Percentiles rank a stretch among this genome's conserved stretches.
Conservation (phyloP, 2,797 vertebrate species). For the Balearica regulorum region DNA sequence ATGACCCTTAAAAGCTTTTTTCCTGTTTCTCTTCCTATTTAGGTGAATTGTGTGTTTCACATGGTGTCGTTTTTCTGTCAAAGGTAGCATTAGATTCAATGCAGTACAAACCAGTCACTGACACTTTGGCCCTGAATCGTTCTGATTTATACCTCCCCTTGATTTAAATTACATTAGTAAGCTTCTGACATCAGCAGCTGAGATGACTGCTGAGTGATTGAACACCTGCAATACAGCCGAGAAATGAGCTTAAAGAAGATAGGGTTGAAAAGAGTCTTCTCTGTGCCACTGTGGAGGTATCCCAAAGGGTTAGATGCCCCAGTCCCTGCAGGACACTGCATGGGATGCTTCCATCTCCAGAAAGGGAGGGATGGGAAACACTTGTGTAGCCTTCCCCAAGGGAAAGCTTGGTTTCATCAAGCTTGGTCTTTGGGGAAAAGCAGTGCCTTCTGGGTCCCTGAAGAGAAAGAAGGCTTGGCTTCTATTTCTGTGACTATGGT, state of each 20-base stretch:
- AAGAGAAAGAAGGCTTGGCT: neutral
- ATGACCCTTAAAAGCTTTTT: neutral
- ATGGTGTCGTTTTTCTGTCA: neutral
- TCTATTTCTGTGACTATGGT: neutral
- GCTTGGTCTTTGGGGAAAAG: neutral
- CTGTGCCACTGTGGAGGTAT: neutral
- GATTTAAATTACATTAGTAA: neutral
- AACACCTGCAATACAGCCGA: neutral
- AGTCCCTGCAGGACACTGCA: neutral
- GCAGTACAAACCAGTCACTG: neutral
- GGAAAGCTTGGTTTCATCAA: neutral
- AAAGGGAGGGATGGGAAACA: neutral
- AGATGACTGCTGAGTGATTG: neutral
- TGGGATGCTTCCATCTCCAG: accelerated
- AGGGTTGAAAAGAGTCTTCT: neutral
- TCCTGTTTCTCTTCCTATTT: neutral
- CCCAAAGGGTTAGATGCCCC: neutral
- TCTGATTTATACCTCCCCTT: constrained; percentile 1
- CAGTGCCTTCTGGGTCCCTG: neutral
- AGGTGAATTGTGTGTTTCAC: neutral
- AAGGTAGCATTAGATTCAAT: neutral
- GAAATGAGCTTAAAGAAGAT: neutral
- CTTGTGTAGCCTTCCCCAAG: neutral
- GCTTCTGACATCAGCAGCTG: neutral
- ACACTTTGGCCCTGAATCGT: neutral